Conservation (phyloP, 2,888 invertebrate species). For the Drosophila nr. medialis region DNA sequence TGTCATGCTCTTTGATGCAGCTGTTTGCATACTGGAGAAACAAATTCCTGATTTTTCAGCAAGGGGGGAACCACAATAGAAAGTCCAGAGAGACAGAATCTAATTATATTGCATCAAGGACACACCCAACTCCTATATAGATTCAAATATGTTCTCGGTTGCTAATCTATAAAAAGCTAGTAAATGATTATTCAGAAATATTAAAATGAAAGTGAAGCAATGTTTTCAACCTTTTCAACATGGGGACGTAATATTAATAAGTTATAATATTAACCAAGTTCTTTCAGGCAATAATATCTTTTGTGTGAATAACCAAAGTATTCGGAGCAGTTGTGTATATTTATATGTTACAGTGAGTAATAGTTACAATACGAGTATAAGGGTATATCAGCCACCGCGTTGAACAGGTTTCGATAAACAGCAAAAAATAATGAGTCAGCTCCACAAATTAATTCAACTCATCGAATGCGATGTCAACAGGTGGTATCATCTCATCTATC, state of each 20-base stretch:
- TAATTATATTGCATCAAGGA: not conserved
- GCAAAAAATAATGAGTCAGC: constrained; percentile 43
- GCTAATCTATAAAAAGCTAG: not conserved
- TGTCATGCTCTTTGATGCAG: constrained; percentile 2
- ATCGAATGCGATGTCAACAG: constrained; percentile 59
- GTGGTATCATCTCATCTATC: constrained; percentile 69
- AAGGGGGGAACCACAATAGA: not conserved
- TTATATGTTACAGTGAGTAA: not conserved
- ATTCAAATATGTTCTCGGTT: not conserved
- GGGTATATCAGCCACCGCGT: constrained; percentile 20
- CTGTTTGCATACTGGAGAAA: not conserved
- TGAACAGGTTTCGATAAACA: not conserved
- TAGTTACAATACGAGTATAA: constrained; percentile 8
- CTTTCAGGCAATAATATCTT: not conserved
- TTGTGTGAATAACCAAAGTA: not conserved
- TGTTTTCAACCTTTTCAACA: not conserved
- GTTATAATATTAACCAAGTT: not conserved
- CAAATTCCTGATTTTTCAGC: not conserved
- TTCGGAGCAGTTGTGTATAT: not conserved
- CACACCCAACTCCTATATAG: not conserved
- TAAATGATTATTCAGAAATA: not conserved
- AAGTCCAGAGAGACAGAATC: not conserved
- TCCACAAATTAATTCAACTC: constrained; percentile 33
- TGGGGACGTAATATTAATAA: too few species aligned
- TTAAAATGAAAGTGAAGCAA: not conserved